phyloP scores from a whole-genome alignment of 2,113 vertebrate species.

The Odocoileus hemionus region DNA sequence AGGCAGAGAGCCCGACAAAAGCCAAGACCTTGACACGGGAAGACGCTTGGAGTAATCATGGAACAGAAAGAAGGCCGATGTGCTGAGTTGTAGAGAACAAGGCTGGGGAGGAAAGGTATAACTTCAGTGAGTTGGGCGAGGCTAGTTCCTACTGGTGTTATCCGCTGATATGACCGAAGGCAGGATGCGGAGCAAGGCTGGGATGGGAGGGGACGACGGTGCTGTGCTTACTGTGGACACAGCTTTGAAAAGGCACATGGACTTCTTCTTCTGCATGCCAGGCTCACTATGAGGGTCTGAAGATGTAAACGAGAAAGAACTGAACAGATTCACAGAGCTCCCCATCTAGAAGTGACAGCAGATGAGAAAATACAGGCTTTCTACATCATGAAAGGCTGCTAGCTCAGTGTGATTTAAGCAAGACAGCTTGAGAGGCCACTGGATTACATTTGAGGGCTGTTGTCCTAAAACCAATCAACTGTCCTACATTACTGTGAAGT shows the following conservation, averaged over 20 bases:
- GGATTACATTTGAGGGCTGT: not conserved
- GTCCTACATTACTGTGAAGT: not conserved
- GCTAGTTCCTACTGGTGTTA: not conserved
- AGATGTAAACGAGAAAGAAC: not conserved
- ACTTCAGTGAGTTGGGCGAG: not conserved
- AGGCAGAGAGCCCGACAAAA: not conserved
- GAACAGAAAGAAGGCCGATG: not conserved
- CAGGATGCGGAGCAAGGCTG: not conserved
- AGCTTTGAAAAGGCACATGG: not conserved
- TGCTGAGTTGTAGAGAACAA: not conserved
- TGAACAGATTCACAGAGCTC: not conserved
- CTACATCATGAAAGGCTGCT: not conserved
- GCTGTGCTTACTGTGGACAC: not conserved
- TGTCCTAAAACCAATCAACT: not conserved
- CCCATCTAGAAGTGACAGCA: not conserved
- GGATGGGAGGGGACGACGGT: not conserved
- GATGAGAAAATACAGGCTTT: not conserved
- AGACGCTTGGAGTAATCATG: not conserved
- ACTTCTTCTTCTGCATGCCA: not conserved
- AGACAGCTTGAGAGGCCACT: not conserved
- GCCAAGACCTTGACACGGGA: not conserved
- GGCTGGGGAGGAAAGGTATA: accelerated
- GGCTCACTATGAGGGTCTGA: not conserved
- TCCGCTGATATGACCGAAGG: not conserved
- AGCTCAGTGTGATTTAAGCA: not conserved